These are phyloP conservation scores for Rhinophrynus dorsalis DNA, from an alignment of 2,797 vertebrate species.

Conservation along the genomic window DNA sequence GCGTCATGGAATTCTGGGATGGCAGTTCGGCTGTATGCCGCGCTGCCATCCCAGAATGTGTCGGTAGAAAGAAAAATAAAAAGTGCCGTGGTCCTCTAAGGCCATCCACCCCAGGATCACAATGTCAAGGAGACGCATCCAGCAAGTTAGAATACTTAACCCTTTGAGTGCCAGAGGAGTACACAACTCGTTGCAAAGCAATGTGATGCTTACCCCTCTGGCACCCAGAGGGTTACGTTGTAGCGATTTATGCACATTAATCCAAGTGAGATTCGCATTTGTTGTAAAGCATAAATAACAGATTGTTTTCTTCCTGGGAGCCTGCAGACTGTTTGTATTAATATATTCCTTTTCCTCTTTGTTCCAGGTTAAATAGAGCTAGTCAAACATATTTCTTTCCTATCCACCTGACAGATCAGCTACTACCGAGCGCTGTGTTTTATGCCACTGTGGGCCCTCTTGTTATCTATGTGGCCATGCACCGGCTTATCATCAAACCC, in stretches of 20 bases:
- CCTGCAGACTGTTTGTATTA: slow-evolving; percentile 35
- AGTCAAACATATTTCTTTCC: slow-evolving; percentile 99
- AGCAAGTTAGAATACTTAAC: too few species aligned
- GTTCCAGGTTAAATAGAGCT: slow-evolving; percentile 87
- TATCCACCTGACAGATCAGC: slow-evolving; percentile 93
- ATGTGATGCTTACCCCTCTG: too few species aligned
- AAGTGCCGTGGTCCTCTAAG: too few species aligned
- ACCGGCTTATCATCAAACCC: slow-evolving; percentile 90
- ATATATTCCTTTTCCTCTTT: slow-evolving; percentile 11
- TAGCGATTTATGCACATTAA: slow-evolving; percentile 5
- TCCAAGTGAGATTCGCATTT: slow-evolving; percentile 19
- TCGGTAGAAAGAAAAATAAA: too few species aligned
- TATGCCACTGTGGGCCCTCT: slow-evolving; percentile 95
- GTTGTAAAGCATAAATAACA: slow-evolving; percentile 28
- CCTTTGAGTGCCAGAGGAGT: too few species aligned
- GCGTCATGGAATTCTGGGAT: too few species aligned
- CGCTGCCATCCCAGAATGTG: too few species aligned
- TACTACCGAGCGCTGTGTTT: slow-evolving; percentile 94
- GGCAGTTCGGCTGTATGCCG: too few species aligned
- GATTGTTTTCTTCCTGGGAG: slow-evolving; percentile 20
- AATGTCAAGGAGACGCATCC: too few species aligned
- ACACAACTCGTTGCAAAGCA: too few species aligned
- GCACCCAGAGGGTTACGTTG: too few species aligned
- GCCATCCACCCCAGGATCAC: too few species aligned
- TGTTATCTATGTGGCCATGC: slow-evolving; percentile 90